Evolutionary conservation across 2,797 vertebrate genomes (phyloP).

Genomic region (Phaenicophaeus curvirostris): DNA sequence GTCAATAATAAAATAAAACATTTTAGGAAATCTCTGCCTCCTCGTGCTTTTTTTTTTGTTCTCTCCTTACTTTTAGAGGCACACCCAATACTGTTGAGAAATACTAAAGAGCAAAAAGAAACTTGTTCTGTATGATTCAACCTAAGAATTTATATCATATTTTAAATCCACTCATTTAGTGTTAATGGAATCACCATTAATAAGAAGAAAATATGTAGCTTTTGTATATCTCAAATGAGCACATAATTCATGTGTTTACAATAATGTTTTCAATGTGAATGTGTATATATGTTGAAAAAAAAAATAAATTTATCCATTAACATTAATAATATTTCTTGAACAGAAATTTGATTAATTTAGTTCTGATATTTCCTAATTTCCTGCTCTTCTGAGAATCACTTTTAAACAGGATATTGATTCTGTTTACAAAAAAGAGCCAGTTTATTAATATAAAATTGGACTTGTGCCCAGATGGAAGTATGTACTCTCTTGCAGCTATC

Average conservation of each 20-base stretch:
- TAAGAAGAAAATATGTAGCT: background rate
- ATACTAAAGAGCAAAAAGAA: background rate
- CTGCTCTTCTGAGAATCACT: conserved; percentile 27
- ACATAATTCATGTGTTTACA: background rate
- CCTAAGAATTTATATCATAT: background rate
- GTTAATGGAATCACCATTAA: background rate
- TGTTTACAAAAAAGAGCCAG: conserved; percentile 29
- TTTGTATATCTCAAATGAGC: background rate
- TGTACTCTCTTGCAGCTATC: background rate
- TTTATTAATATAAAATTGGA: conserved; percentile 48
- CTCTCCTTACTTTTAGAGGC: background rate
- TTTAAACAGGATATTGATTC: conserved; percentile 65
- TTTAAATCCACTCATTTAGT: background rate
- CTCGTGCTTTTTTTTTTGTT: background rate
- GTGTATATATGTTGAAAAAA: background rate
- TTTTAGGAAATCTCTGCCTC: background rate
- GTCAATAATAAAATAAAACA: background rate
- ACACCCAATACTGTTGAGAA: background rate
- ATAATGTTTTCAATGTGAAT: background rate
- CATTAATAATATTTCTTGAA: background rate
- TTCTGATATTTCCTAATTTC: conserved; percentile 57
- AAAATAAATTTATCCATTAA: background rate
- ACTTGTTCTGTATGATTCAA: background rate
- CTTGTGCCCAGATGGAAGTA: conserved; percentile 21
- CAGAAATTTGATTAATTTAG: conserved; percentile 34